Evolutionary conservation across 2,888 invertebrate genomes (phyloP).

Genomic region (Orthosia gracilis): DNA sequence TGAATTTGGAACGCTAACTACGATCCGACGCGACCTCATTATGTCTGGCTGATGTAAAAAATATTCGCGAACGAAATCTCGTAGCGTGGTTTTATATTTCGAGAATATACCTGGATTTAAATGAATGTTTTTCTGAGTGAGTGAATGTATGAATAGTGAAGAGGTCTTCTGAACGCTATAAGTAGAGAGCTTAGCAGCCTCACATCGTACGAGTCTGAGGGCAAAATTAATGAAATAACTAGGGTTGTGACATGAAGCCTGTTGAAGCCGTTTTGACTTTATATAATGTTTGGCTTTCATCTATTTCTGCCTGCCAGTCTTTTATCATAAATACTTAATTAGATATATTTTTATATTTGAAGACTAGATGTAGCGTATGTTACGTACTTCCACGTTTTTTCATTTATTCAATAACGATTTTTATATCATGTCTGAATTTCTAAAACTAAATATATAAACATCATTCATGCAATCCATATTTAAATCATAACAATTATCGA

Average conservation of each 20-base stretch:
- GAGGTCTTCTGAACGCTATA: constrained; percentile 8
- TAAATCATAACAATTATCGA: too few species aligned
- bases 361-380: too few species aligned
- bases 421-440: too few species aligned
- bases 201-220: neutral
- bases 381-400: too few species aligned
- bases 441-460: too few species aligned
- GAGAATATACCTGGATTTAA: constrained; percentile 36
- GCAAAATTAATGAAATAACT: neutral
- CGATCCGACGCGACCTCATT: constrained; percentile 57
- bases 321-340: neutral
- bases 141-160: constrained; percentile 35
- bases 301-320: neutral
- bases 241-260: neutral
- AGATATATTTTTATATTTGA: too few species aligned
- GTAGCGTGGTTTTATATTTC: constrained; percentile 22
- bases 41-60: constrained; percentile 49
- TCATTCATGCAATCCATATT: too few species aligned
- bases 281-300: neutral
- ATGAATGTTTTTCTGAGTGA: constrained; percentile 39
- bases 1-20: constrained; percentile 61
- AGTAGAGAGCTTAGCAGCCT: constrained; percentile 9
- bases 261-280: neutral
- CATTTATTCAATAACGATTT: too few species aligned
- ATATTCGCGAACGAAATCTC: constrained; percentile 49